Conservation (phyloP, 2,797 vertebrate species). For the Yasuhikotakia modesta region DNA sequence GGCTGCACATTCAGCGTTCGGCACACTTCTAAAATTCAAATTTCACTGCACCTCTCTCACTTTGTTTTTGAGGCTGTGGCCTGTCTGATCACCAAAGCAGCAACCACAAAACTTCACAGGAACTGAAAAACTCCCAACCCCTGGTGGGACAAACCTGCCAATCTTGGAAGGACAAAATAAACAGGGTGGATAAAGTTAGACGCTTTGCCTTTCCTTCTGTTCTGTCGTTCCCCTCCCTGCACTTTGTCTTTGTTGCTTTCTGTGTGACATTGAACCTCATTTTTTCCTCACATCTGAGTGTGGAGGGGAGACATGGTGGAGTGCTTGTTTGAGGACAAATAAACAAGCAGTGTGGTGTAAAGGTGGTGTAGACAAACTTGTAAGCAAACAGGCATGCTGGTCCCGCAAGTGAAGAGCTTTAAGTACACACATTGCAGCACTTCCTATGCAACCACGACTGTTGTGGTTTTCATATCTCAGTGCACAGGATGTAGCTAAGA, state of each 20-base stretch:
- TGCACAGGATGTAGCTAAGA: conserved; percentile 48
- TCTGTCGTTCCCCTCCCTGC: conserved; percentile 4
- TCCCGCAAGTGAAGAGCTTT: conserved; percentile 23
- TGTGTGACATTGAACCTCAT: conserved; percentile 30
- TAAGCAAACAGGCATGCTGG: conserved; percentile 42
- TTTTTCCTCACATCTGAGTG: not conserved
- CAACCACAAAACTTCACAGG: conserved; percentile 31
- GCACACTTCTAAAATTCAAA: conserved; percentile 26
- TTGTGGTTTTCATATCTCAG: conserved; percentile 55
- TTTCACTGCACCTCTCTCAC: not conserved
- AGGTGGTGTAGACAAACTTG: conserved; percentile 24
- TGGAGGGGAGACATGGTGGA: not conserved
- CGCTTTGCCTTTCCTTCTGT: conserved; percentile 14
- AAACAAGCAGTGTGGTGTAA: conserved; percentile 25
- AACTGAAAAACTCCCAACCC: conserved; percentile 20
- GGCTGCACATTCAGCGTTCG: conserved; percentile 11
- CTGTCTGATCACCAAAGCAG: conserved; percentile 50
- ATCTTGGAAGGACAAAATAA: conserved; percentile 28
- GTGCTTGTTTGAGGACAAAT: conserved; percentile 48
- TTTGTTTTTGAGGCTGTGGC: conserved; percentile 4
- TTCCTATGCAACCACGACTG: conserved; percentile 58
- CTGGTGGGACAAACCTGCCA: conserved; percentile 16
- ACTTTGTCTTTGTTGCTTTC: conserved; percentile 33
- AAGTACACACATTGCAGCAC: conserved; percentile 47
- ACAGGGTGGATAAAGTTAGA: conserved; percentile 8